A percentile compares a stretch with the other conserved stretches of the same genome.
phyloP scores from a whole-genome alignment of 2,113 vertebrate species.

The Lipophrys pholis region DNA sequence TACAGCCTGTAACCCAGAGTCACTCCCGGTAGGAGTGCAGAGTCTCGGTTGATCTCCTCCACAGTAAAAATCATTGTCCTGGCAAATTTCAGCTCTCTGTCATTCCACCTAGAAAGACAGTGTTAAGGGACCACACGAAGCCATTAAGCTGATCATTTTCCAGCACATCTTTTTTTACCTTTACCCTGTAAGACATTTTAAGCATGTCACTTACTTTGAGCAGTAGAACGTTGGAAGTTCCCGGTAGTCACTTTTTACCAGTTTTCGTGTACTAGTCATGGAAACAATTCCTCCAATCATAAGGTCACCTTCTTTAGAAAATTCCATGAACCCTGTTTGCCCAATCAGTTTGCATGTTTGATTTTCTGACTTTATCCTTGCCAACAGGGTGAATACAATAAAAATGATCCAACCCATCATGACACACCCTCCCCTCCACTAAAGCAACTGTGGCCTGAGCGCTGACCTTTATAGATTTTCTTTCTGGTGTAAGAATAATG shows the following conservation, averaged over 20 bases:
- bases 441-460: neutral
- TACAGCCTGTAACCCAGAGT: conserved; percentile 72
- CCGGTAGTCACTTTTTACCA: conserved; percentile 40
- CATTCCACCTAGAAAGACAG: conserved; percentile 57
- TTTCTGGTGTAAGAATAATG: neutral
- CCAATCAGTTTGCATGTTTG: conserved; percentile 69
- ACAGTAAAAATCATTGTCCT: conserved; percentile 71
- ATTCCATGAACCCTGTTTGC: conserved; percentile 62
- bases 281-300: conserved; percentile 72
- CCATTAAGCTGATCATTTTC: neutral
- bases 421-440: conserved; percentile 32
- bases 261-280: conserved; percentile 31
- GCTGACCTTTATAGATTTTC: conserved; percentile 53
- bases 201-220: conserved; percentile 34
- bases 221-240: conserved; percentile 54
- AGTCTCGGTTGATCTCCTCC: conserved; percentile 72
- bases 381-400: conserved; percentile 55
- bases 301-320: conserved; percentile 72
- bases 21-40: conserved; percentile 62
- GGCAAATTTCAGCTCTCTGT: conserved; percentile 74
- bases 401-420: conserved; percentile 58
- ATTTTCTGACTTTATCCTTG: conserved; percentile 44
- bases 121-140: neutral
- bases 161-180: neutral
- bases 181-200: no score